These are phyloP conservation scores for Alosa sapidissima DNA, from an alignment of 2,797 vertebrate species.

Conservation along the genomic window DNA sequence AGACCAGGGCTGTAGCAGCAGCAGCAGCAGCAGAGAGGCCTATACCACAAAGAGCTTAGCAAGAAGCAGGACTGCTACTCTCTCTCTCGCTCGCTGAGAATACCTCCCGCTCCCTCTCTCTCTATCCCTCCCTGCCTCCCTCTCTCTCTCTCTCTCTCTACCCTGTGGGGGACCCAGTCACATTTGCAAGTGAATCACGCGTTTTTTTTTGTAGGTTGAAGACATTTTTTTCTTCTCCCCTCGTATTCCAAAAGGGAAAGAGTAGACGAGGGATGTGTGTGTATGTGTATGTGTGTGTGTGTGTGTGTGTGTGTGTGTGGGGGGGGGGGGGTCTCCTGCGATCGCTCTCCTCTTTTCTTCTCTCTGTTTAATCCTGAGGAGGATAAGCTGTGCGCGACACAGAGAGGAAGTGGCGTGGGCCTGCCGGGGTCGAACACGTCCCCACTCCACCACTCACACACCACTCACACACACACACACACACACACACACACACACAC, in stretches of 20 bases:
- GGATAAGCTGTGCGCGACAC: constrained; percentile 78
- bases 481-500: constrained; percentile 10
- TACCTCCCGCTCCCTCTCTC: constrained; percentile 29
- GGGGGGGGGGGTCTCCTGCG: constrained; percentile 62
- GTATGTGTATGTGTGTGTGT: constrained; percentile 1
- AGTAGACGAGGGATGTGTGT: constrained; percentile 45
- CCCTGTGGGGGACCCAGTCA: constrained; percentile 63
- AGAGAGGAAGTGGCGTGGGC: constrained; percentile 77
- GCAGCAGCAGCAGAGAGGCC: constrained; percentile 18
- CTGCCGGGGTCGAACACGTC: constrained; percentile 70
- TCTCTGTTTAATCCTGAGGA: constrained; percentile 72
- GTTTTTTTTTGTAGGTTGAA: constrained; percentile 57
- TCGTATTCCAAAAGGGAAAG: constrained; percentile 47
- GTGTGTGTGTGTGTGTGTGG: constrained; percentile 15
- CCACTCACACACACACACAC: too few relatives aligned
- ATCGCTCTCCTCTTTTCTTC: constrained; percentile 73
- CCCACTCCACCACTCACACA: constrained; percentile 36
- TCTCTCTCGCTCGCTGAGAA: constrained; percentile 28
- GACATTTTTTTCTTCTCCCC: constrained; percentile 39
- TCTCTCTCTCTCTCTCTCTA: constrained; percentile 37
- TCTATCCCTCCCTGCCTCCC: constrained; percentile 49
- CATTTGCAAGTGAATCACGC: constrained; percentile 83
- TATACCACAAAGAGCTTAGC: constrained; percentile 34
- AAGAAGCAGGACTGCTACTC: constrained; percentile 19
- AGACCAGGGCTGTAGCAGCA: constrained; percentile 10